These are phyloP conservation scores for Abramis brama DNA, from an alignment of 2,113 vertebrate species.

Conservation along the genomic window DNA sequence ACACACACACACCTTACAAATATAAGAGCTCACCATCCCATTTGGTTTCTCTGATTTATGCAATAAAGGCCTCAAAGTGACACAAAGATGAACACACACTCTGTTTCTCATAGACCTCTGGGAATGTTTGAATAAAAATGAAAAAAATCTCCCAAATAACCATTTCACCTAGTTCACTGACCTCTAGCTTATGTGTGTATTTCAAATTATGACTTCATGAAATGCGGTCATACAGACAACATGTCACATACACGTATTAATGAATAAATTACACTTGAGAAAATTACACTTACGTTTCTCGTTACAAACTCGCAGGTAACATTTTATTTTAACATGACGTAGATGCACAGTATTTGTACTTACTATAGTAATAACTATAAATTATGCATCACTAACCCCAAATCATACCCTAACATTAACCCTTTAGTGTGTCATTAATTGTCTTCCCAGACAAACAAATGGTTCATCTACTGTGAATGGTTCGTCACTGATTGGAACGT, in stretches of 20 bases:
- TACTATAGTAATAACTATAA: not conserved
- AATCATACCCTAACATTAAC: not conserved
- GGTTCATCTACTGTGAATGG: constrained; percentile 24
- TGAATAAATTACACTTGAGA: not conserved
- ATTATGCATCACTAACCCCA: not conserved
- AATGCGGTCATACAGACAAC: not conserved
- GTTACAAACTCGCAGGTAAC: not conserved
- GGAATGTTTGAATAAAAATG: constrained; percentile 33
- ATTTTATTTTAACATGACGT: not conserved
- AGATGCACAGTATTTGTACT: not conserved
- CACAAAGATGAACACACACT: not conserved
- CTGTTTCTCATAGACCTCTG: not conserved
- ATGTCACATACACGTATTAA: not conserved
- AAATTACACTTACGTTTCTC: not conserved
- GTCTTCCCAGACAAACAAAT: not conserved
- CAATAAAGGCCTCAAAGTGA: not conserved
- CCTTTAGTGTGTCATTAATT: not conserved
- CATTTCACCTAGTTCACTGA: constrained; percentile 47
- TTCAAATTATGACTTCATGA: not conserved
- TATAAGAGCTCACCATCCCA: constrained; percentile 13
- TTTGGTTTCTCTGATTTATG: not conserved
- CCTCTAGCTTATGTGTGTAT: constrained; percentile 33
- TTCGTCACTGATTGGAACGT: constrained; percentile 11
- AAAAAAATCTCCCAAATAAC: constrained; percentile 32
- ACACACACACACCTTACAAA: constrained; percentile 41